These are phyloP conservation scores for Thumatha senex DNA, from an alignment of 2,888 invertebrate genomes.

Conservation along the genomic window DNA sequence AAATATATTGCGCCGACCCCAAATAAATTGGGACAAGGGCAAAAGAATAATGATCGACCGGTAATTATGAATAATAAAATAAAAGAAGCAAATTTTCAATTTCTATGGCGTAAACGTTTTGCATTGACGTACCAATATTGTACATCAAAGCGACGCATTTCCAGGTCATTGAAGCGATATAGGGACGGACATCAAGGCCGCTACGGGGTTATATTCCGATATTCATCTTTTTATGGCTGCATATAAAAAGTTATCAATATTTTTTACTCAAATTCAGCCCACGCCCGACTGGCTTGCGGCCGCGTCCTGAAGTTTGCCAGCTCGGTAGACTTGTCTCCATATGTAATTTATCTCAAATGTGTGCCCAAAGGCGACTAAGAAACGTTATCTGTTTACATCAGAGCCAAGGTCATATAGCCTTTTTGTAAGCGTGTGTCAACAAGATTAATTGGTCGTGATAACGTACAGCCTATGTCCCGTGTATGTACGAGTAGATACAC, in stretches of 20 bases:
- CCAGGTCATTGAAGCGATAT: neutral
- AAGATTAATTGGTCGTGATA: slow-evolving; percentile 42
- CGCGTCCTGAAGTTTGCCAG: neutral
- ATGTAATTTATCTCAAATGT: slow-evolving; percentile 31
- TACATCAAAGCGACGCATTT: neutral
- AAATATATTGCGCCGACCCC: no score
- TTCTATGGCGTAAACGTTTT: no score
- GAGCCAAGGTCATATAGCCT: slow-evolving; percentile 30
- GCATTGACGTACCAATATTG: no score
- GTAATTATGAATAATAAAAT: no score
- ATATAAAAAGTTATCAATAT: slow-evolving; percentile 1
- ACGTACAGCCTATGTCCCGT: slow-evolving; percentile 12
- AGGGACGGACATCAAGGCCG: neutral
- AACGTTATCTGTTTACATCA: slow-evolving; percentile 30
- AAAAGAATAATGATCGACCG: no score
- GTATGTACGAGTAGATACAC: neutral
- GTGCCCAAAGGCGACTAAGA: slow-evolving; percentile 15
- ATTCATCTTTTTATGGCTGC: neutral
- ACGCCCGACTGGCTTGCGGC: neutral
- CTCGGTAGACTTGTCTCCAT: slow-evolving; percentile 6
- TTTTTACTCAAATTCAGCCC: slow-evolving; percentile 1
- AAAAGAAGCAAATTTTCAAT: no score
- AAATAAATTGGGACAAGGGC: no score
- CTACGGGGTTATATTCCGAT: neutral
- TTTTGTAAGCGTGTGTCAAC: slow-evolving; percentile 38